These are phyloP conservation scores for Notiomystis cincta DNA, from an alignment of 2,113 vertebrate species.

Conservation along the genomic window DNA sequence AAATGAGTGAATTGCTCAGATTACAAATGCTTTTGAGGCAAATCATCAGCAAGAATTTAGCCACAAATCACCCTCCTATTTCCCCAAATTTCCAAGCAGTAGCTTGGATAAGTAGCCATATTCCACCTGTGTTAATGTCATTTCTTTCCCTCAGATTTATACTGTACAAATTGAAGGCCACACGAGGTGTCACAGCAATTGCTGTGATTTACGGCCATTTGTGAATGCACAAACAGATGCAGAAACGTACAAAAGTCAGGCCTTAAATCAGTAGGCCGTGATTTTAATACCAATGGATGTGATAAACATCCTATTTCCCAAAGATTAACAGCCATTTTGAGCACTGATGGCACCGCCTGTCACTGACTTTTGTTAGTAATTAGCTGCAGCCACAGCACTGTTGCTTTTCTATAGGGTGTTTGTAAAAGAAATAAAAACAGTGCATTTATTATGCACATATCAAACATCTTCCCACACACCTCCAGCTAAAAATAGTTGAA, in stretches of 20 bases:
- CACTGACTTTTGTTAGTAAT: neutral
- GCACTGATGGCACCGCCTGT: neutral
- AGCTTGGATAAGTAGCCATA: neutral
- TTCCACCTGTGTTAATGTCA: neutral
- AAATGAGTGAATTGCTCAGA: neutral
- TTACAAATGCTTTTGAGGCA: neutral
- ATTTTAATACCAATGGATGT: neutral
- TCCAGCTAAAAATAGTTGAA: neutral
- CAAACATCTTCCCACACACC: neutral
- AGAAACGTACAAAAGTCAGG: neutral
- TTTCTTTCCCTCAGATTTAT: neutral
- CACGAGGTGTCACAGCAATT: neutral
- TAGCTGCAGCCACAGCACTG: neutral
- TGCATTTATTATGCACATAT: neutral
- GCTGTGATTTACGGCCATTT: neutral
- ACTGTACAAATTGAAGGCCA: neutral
- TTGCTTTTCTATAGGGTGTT: neutral
- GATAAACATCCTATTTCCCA: neutral
- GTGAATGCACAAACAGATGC: neutral
- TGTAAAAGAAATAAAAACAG: neutral
- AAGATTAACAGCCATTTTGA: neutral
- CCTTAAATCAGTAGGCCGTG: neutral
- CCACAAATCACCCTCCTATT: neutral
- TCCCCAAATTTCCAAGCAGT: neutral
- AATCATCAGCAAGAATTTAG: neutral